Base-by-base conservation (phyloP, 2,888 invertebrate genomes). In the Leucoma salicis region DNA sequence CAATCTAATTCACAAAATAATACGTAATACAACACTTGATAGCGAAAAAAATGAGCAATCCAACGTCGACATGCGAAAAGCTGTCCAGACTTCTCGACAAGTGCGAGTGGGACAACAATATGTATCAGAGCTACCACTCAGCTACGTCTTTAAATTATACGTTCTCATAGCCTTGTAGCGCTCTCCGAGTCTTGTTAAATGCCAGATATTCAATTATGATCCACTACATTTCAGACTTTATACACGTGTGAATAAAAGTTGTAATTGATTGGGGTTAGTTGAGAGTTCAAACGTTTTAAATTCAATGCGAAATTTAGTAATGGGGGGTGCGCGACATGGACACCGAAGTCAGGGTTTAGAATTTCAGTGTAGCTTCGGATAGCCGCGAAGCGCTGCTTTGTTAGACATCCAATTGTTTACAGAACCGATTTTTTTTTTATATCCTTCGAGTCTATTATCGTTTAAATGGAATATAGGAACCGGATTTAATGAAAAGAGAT, bases 301-400 rank as follows among this genome's bases (percentile, higher is more conserved):
- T 54, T 31, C 67, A 63, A 47, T 58, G 59, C 69, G 87, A 83
- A 89, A 89, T 86, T 75, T 74, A 82, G 89, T 89, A 89, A 85
- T 87, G 89, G 89, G 89, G 89, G 89, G 89, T 88, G 82, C 82
- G 70, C 76, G 88, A 84, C 86, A 89, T 83, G 83, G 89, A 89
- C 81, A 89, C 88, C 88, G 72, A 77, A 80, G 80, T 79, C 84
- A 71, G 82, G 89, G 89, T 89, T 89, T 89, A 85, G 87, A 88
- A 89, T 89, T 89, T 89, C 89, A 89, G 89, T 89, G 77, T 72
- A 86, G 87, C 88, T 87, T 88, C 88, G 88, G 89, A 88, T 89
- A 81, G 88, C 88, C 77, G 70, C 84, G 86, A 81, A 79, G 82
- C 84, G 82, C 77, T 73, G 81, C 87, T 87, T 88, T 89, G 89